Percentiles rank a stretch among this genome's conserved stretches.
Evolutionary conservation across 2,888 invertebrate genomes (phyloP).

Genomic region (Mythimna lalbum): DNA sequence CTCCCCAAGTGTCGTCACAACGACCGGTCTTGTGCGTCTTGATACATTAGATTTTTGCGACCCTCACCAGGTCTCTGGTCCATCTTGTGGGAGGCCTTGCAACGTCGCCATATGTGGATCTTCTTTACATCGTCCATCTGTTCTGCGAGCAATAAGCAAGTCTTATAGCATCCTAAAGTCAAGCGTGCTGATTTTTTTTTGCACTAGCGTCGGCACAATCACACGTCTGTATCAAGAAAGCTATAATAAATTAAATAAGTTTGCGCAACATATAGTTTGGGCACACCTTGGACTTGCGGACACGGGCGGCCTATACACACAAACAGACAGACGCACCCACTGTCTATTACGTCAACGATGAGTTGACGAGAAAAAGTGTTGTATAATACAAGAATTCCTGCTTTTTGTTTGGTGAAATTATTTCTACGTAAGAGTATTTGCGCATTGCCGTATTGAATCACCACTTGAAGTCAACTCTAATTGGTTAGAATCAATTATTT

Average conservation of each 20-base stretch:
- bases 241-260: constrained; percentile 20
- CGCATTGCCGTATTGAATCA: background rate
- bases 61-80: no score
- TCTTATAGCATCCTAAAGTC: background rate
- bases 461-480: background rate
- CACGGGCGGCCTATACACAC: constrained; percentile 25
- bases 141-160: background rate
- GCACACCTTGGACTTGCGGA: constrained; percentile 22
- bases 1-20: no score
- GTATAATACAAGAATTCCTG: constrained; percentile 49
- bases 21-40: no score
- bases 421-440: constrained; percentile 26
- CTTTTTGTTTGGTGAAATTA: constrained; percentile 44
- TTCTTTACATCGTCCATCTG: no score
- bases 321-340: constrained; percentile 33
- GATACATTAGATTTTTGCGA: no score
- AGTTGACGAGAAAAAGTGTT: constrained; percentile 45
- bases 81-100: no score
- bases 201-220: background rate
- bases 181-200: background rate
- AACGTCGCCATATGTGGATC: no score
- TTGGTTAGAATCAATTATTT: background rate
- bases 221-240: constrained; percentile 1
- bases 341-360: constrained; percentile 38
- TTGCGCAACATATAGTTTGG: constrained; percentile 39